phyloP scores from a whole-genome alignment of 2,888 invertebrate genomes.

The Spilosoma lubricipeda region DNA sequence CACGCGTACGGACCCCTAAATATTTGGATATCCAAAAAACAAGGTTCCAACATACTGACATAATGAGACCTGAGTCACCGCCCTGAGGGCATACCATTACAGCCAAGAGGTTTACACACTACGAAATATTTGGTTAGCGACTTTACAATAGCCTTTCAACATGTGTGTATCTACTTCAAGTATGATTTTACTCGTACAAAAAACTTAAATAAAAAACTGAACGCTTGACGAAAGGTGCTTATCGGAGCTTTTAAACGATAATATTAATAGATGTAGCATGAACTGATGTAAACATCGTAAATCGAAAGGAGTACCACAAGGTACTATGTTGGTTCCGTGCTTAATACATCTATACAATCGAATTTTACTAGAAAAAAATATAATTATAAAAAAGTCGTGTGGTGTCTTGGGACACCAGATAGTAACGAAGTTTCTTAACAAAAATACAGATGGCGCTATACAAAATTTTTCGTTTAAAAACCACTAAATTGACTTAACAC shows the following conservation, averaged over 20 bases:
- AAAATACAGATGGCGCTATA: too few species aligned
- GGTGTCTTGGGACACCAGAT: too few species aligned
- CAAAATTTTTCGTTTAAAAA: too few species aligned
- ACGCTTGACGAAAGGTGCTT: background rate
- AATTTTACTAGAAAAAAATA: too few species aligned
- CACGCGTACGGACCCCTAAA: constrained; percentile 29
- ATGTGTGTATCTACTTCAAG: background rate
- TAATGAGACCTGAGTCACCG: constrained; percentile 42
- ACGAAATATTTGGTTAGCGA: constrained; percentile 10
- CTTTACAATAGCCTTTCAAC: constrained; percentile 8
- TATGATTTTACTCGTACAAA: background rate
- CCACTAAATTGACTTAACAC: too few species aligned
- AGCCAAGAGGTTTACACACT: constrained; percentile 17
- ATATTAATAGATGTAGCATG: background rate
- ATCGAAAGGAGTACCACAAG: background rate
- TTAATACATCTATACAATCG: background rate
- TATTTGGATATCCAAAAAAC: constrained; percentile 36
- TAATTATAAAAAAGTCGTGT: too few species aligned
- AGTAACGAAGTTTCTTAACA: too few species aligned
- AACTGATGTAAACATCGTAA: background rate
- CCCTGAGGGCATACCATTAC: constrained; percentile 22
- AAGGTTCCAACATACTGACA: constrained; percentile 29
- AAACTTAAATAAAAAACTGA: background rate
- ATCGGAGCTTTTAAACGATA: background rate
- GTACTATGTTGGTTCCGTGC: background rate